A percentile compares a stretch with the other conserved stretches of the same genome.
These are phyloP conservation scores for Sylvicola fuscatus DNA, from an alignment of 2,888 invertebrate genomes.

Conservation along the genomic window DNA sequence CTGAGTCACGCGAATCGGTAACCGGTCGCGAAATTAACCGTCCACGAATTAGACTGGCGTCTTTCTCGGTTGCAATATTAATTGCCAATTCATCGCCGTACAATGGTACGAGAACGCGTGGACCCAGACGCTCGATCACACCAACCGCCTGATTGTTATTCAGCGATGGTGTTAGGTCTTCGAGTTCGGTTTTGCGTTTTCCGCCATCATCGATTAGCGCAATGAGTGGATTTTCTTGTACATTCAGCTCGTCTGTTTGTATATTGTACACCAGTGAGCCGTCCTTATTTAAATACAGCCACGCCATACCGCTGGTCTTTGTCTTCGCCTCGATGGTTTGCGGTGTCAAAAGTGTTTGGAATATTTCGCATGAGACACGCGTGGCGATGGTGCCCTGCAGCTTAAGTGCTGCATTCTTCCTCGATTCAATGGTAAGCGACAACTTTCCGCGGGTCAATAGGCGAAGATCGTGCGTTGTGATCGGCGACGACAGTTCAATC, in stretches of 20 bases:
- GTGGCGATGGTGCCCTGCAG: constrained; percentile 53
- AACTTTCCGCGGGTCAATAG: constrained; percentile 58
- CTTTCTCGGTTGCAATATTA: constrained; percentile 42
- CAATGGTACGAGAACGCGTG: constrained; percentile 61
- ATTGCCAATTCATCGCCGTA: constrained; percentile 65
- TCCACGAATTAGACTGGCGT: constrained; percentile 41
- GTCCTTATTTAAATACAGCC: constrained; percentile 58
- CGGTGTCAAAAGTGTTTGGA: constrained; percentile 46
- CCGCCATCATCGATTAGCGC: constrained; percentile 52
- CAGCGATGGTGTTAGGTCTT: constrained; percentile 42
- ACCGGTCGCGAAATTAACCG: constrained; percentile 44
- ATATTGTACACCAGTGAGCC: constrained; percentile 62
- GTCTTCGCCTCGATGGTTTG: constrained; percentile 26
- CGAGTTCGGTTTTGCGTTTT: constrained; percentile 49
- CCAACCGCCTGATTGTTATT: constrained; percentile 46
- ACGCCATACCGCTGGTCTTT: constrained; percentile 45
- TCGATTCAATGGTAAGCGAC: constrained; percentile 45
- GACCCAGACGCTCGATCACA: constrained; percentile 52
- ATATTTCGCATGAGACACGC: constrained; percentile 59
- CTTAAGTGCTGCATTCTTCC: constrained; percentile 38
- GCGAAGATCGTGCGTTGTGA: constrained; percentile 53
- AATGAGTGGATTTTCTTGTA: constrained; percentile 37
- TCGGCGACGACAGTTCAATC: constrained; percentile 57
- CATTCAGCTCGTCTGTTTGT: constrained; percentile 41
- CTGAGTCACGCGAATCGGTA: constrained; percentile 51